phyloP scores from a whole-genome alignment of 2,113 vertebrate genomes.

The Semnornis frantzii region DNA sequence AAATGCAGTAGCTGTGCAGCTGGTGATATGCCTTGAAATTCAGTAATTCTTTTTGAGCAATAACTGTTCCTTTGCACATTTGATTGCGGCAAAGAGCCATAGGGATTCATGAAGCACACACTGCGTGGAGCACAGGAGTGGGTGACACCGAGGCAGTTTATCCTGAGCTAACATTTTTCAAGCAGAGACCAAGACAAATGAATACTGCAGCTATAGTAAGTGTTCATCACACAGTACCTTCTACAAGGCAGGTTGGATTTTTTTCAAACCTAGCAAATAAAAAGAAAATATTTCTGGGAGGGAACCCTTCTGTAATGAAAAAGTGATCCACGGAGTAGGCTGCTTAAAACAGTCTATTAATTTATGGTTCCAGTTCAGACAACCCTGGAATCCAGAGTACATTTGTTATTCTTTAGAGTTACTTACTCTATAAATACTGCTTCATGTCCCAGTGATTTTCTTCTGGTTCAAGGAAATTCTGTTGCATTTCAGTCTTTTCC shows the following conservation, averaged over 20 bases:
- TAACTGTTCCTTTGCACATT: not conserved
- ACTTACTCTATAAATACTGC: not conserved
- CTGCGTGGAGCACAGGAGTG: not conserved
- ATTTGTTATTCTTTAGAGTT: not conserved
- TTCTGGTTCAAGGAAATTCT: not conserved
- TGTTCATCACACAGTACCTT: not conserved
- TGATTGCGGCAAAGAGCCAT: not conserved
- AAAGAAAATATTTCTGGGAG: not conserved
- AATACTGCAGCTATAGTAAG: not conserved
- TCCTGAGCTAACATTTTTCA: not conserved
- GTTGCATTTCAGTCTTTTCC: not conserved
- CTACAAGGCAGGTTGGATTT: not conserved
- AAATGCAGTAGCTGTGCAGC: not conserved
- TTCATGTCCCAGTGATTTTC: not conserved
- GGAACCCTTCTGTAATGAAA: not conserved
- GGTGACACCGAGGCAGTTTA: not conserved
- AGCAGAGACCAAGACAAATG: not conserved
- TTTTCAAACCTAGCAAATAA: not conserved
- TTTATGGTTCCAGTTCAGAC: not conserved
- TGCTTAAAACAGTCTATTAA: not conserved
- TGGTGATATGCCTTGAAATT: not conserved
- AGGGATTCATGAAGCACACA: not conserved
- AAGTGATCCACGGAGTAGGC: not conserved
- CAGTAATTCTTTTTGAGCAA: not conserved
- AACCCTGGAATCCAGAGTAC: not conserved